Conservation (phyloP, 2,888 invertebrate genomes). For the Noctua janthe region DNA sequence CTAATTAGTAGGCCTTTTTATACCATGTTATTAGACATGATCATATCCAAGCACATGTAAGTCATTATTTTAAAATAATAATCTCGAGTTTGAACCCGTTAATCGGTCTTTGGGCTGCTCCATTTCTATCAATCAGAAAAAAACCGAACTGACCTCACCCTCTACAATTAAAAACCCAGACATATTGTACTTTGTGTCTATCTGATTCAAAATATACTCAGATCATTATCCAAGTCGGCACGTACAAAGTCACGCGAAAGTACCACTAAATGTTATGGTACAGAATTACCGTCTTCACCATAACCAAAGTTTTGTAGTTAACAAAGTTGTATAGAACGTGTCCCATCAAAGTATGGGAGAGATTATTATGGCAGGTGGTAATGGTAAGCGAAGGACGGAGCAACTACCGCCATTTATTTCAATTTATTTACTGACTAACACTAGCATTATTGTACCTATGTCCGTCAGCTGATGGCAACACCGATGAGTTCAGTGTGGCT, state of each 20-base stretch:
- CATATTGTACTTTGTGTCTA: not conserved
- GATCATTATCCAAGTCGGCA: conserved; percentile 14
- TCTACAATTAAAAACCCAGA: too few species aligned
- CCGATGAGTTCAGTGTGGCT: too few species aligned
- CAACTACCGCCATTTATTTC: conserved; percentile 4
- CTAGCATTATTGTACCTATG: not conserved
- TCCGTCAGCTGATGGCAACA: not conserved
- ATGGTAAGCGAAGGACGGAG: not conserved
- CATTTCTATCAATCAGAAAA: not conserved
- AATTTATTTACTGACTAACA: conserved; percentile 3
- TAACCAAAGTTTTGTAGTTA: conserved; percentile 44
- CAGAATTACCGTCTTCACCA: conserved; percentile 27
- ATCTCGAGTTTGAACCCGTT: not conserved
- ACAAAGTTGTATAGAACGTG: conserved; percentile 37
- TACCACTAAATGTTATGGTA: conserved; percentile 24
- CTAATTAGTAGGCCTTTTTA: not conserved
- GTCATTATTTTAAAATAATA: not conserved
- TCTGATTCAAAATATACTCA: conserved; percentile 4
- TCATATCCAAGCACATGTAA: not conserved
- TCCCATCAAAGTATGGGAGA: conserved; percentile 32
- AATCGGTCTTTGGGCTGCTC: not conserved
- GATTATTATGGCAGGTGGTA: conserved; percentile 30
- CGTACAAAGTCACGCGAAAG: conserved; percentile 11
- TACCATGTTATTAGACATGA: not conserved
- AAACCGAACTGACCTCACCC: not conserved